Evolutionary conservation across 2,888 invertebrate species (phyloP), one percentile per base, ranked within the genome.

Genomic region (Pandemis corylana): DNA sequence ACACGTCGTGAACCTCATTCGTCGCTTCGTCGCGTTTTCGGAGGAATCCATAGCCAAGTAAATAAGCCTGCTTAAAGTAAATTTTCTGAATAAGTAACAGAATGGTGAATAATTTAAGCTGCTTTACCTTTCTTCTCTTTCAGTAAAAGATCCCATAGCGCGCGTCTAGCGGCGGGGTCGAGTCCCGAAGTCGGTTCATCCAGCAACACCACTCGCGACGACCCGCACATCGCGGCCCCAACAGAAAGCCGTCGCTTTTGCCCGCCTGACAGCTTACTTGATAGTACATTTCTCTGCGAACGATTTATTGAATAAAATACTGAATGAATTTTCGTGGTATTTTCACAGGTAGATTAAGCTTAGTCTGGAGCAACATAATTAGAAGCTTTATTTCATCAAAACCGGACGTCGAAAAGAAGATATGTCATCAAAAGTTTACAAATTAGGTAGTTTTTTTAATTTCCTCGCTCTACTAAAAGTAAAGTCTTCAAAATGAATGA

Each of bases 111-210:
- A 12, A 0, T 61, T 12, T 7, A 41, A 20, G 36, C 44, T 20
- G 36, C 9, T 44, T 20, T 72, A 94, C 95, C 95, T 83, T 93
- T 94, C 84, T 97, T 97, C 82, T 97, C 96, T 77, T 94, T 93
- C 80, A 97, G 95, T 82, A 98, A 92, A 76, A 98, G 95, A 85
- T 98, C 97, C 99, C 99, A 99, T 69, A 98, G 95, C 76, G 97
- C 96, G 68, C 98, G 95, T 61, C 98, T 95, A 2, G 98, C 97
- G 86, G 98, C 97, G 2, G 98, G 98, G 90, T 99, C 99, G 85
- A 99, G 96, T 7, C 99, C 99, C 0, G 98, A 97, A 0, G 98
- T 98, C 5, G 98, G 98, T 85, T 98, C 98, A 85, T 98, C 98
- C 78, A 98, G 92, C 77, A 98, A 95, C 67, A 97, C 93, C 0